Base-by-base conservation (phyloP, 1,140 invertebrate species). In the Ceratosolen fusciceps region DNA sequence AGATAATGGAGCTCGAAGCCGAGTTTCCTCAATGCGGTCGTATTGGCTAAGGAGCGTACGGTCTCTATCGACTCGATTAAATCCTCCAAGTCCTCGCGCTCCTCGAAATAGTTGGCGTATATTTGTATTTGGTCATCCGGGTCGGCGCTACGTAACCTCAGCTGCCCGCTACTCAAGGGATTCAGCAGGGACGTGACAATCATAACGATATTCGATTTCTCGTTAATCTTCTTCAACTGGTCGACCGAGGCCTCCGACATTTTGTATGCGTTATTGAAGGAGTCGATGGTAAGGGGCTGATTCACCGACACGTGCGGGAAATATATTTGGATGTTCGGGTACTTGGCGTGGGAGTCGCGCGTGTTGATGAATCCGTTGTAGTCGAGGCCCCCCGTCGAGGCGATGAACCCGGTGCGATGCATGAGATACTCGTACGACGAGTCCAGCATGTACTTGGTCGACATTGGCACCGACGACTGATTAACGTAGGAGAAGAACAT, bases 71-170 rank as follows among this genome's bases (percentile, higher is more conserved):
- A 67, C 56, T 87, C 86, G 0, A 88, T 0, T 65, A 89, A 14
- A 0, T 86, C 79, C 7, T 90, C 85, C 2, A 92, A 81, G 68
- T 94, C 93, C 1, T 90, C 84, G 0, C 84, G 67, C 49, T 92
- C 85, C 0, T 84, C 87, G 14, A 95, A 92, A 71, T 95, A 95
- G 60, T 94, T 94, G 0, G 95, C 92, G 82, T 93, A 91, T 47
- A 97, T 95, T n/a, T 93, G 85, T 0, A 95, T 94, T 31, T 91
- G 88, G 24, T 93, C 92, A 0, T 90, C 87, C 1, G 94, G 94
- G 87, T 96, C 89, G 0, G 83, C 84, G 10, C 91, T 92, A 19
- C 86, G 83, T 10, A 96, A 83, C 26, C 84, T 85, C 1, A 96
- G 82, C 37, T 85, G 82, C 0, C 93, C 94, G 3, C 76, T 80